Conservation (phyloP, 1,140 invertebrate species). For the Lineus longissimus region DNA sequence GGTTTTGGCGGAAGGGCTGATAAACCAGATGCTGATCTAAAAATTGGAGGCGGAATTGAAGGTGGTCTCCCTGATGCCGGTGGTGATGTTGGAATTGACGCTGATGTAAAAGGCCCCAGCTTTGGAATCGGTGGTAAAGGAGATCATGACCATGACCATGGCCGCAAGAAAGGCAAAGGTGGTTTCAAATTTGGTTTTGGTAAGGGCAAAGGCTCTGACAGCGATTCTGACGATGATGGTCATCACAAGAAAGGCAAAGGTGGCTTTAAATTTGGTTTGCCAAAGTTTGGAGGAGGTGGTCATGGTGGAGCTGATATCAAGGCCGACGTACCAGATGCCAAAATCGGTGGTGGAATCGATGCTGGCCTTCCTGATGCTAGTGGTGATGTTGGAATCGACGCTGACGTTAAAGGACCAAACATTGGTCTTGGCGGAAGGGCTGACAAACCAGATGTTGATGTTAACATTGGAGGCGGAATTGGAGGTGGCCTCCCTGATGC, state of each 20-base stretch:
- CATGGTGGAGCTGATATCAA: not conserved
- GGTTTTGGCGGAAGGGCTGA: not conserved
- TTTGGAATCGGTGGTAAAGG: not conserved
- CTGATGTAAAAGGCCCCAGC: not conserved
- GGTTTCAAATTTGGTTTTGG: not conserved
- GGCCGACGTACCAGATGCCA: too few relatives aligned
- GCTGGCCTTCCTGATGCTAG: not conserved
- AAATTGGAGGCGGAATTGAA: not conserved
- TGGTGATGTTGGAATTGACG: not conserved
- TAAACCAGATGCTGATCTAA: not conserved
- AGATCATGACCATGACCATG: not conserved
- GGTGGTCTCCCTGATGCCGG: not conserved
- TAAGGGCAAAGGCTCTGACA: not conserved
- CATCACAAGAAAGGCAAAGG: not conserved
- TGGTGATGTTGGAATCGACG: not conserved
- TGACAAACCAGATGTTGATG: not conserved
- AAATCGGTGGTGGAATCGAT: not conserved
- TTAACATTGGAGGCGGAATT: not conserved
- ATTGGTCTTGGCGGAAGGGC: not conserved
- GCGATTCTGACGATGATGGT: not conserved
- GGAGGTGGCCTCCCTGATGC: not conserved
- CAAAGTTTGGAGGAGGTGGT: not conserved
- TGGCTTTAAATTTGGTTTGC: not conserved
- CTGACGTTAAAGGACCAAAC: not conserved
- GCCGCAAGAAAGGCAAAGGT: conserved; percentile 4